phyloP scores from a whole-genome alignment of 2,797 vertebrate genomes.

The Amniataba percoides region DNA sequence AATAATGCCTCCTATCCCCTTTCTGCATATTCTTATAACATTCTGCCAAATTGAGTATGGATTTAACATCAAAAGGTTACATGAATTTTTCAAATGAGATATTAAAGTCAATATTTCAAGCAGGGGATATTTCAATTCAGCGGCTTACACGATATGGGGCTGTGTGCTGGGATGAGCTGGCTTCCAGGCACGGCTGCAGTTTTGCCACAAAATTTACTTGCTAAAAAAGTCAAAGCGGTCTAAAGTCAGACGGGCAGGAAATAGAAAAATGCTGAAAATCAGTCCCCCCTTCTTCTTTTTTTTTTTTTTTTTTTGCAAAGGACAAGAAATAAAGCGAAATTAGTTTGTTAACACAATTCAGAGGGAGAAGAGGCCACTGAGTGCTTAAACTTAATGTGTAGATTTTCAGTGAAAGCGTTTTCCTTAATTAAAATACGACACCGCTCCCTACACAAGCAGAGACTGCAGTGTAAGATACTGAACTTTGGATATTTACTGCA shows the following conservation, averaged over 20 bases:
- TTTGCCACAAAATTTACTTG: constrained; percentile 90
- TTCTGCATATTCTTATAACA: constrained; percentile 98
- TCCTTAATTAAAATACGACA: not conserved
- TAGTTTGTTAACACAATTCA: constrained; percentile 21
- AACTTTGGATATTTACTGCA: not conserved
- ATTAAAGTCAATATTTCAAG: constrained; percentile 99
- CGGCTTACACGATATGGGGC: constrained; percentile 91
- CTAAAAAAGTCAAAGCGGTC: constrained; percentile 88
- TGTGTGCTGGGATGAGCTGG: constrained; percentile 89
- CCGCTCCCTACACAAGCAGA: not conserved
- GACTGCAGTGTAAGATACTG: not conserved
- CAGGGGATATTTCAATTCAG: constrained; percentile 97
- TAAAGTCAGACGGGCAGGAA: constrained; percentile 59
- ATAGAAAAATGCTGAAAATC: constrained; percentile 19
- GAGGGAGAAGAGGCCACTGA: not conserved
- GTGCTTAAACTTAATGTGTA: not conserved
- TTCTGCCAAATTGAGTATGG: constrained; percentile 99
- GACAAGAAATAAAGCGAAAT: constrained; percentile 14
- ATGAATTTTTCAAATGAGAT: constrained; percentile 99
- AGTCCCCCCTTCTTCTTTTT: constrained; percentile 11
- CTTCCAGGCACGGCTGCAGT: constrained; percentile 87
- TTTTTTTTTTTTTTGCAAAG: not conserved
- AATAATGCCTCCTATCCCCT: constrained; percentile 92
- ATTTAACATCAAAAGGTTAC: constrained; percentile 99
- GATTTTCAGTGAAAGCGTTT: not conserved